phyloP scores from a whole-genome alignment of 2,113 vertebrate genomes.

The Vidua chalybeata region DNA sequence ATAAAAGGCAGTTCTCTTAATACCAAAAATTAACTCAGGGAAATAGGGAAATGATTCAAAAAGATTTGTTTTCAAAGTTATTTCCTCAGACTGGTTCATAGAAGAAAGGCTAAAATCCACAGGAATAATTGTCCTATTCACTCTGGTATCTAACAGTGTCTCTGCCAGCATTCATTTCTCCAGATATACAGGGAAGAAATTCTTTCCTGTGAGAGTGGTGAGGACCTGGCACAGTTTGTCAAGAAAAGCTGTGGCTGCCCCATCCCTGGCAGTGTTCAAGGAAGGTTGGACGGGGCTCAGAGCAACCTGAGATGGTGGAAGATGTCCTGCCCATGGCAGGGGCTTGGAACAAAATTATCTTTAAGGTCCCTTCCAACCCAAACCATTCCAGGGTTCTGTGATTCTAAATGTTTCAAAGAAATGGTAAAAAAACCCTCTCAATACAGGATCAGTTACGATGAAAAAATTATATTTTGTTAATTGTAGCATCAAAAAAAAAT shows the following conservation, averaged over 20 bases:
- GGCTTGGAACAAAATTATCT: not conserved
- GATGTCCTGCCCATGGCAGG: not conserved
- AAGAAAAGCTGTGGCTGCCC: not conserved
- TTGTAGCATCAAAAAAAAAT: not conserved
- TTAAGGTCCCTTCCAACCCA: not conserved
- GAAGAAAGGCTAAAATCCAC: not conserved
- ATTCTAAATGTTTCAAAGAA: not conserved
- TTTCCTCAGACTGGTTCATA: not conserved
- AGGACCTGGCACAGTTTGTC: not conserved
- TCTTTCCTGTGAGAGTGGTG: not conserved
- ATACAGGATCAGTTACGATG: not conserved
- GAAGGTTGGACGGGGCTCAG: fast-evolving
- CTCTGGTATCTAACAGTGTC: not conserved
- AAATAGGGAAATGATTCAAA: not conserved
- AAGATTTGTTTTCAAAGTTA: not conserved
- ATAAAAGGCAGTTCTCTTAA: constrained; percentile 41
- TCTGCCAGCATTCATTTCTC: not conserved
- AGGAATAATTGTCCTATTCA: not conserved
- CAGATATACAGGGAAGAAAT: not conserved
- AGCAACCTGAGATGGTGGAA: not conserved
- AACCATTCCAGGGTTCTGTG: not conserved
- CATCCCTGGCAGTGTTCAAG: not conserved
- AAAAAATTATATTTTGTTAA: not conserved
- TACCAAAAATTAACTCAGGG: constrained; percentile 44
- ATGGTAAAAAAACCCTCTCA: not conserved